These are phyloP conservation scores for Jaculus jaculus DNA, from an alignment of 2,113 vertebrate species.

Conservation along the genomic window DNA sequence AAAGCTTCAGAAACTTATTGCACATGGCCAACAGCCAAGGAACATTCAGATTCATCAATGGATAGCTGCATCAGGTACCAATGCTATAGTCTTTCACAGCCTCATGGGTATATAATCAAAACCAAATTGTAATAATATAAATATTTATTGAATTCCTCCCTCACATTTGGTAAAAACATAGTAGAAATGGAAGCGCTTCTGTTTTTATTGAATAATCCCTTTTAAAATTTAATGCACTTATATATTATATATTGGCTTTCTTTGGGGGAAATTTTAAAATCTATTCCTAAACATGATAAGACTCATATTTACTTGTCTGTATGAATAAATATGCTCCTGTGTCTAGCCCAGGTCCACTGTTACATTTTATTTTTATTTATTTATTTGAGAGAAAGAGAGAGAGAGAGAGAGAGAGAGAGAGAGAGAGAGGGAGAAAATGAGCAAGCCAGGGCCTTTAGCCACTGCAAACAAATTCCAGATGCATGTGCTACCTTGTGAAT, in stretches of 20 bases:
- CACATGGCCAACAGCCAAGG: conserved; percentile 74
- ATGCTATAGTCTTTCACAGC: conserved; percentile 65
- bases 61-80: conserved; percentile 76
- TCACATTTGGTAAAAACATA: conserved; percentile 67
- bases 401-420: too few species aligned
- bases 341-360: neutral
- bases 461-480: too few species aligned
- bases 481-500: too few species aligned
- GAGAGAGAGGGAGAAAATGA: too few species aligned
- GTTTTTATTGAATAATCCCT: neutral
- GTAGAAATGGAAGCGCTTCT: conserved; percentile 57
- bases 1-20: conserved; percentile 83
- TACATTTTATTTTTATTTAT: too few species aligned
- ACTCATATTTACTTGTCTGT: neutral
- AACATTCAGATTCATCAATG: conserved; percentile 78
- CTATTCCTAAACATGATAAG: neutral
- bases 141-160: conserved; percentile 83
- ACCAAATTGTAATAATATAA: conserved; percentile 76
- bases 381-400: too few species aligned
- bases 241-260: neutral
- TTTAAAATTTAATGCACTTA: neutral
- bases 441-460: too few species aligned
- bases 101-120: conserved; percentile 83
- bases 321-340: neutral
- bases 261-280: conserved; percentile 21